Conservation (phyloP, 2,797 vertebrate species). For the Poeciliopsis paucimaculata region DNA sequence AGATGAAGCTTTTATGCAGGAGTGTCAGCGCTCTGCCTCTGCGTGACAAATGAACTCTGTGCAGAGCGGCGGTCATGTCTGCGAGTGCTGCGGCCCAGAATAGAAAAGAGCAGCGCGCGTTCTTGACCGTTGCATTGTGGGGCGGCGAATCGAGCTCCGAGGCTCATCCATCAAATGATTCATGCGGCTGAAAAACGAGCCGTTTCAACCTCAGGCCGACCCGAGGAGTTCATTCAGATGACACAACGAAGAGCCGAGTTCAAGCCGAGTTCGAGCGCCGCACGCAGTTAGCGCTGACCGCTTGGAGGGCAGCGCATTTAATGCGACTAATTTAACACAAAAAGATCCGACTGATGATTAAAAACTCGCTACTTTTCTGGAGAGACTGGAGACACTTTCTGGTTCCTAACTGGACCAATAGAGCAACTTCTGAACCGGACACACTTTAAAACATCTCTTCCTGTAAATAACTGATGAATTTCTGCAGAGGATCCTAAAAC, state of each 20-base stretch:
- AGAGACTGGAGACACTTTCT: slow-evolving; percentile 5
- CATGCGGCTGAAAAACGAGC: slow-evolving; percentile 20
- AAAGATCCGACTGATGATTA: slow-evolving; percentile 5
- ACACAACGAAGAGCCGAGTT: slow-evolving; percentile 8
- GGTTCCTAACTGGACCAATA: not conserved
- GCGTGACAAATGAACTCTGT: slow-evolving; percentile 65
- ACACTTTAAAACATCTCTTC: not conserved
- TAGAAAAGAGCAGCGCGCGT: slow-evolving; percentile 49
- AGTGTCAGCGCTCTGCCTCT: slow-evolving; percentile 43
- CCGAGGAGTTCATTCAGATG: slow-evolving; percentile 20
- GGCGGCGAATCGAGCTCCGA: slow-evolving; percentile 39
- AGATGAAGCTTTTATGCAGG: slow-evolving; percentile 17
- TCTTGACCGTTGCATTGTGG: slow-evolving; percentile 63
- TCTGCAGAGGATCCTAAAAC: not conserved
- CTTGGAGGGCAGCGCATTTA: slow-evolving; percentile 17
- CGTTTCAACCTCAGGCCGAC: not conserved
- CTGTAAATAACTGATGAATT: not conserved
- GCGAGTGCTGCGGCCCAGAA: slow-evolving; percentile 49
- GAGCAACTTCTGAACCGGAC: not conserved
- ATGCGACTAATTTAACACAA: slow-evolving; percentile 10
- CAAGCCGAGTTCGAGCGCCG: not conserved
- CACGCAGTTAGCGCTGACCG: not conserved
- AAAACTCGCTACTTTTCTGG: not conserved
- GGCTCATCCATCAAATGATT: slow-evolving; percentile 70
- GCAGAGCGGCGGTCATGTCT: slow-evolving; percentile 46